Evolutionary conservation across 2,888 invertebrate species (phyloP).

Genomic region (Encarsia formosa): DNA sequence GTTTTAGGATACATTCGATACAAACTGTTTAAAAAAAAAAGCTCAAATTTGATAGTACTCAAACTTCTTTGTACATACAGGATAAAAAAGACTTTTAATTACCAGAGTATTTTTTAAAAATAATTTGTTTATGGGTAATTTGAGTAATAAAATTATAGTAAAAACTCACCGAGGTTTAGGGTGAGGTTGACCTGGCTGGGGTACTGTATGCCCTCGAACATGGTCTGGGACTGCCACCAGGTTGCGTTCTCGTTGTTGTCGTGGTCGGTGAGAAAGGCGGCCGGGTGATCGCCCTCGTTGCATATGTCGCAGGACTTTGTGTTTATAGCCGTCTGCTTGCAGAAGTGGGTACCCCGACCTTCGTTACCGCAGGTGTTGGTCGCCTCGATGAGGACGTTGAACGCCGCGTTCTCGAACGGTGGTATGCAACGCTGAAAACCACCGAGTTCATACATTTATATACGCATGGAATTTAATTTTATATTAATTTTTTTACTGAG

Average conservation of each 20-base stretch:
- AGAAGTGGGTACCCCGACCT: constrained; percentile 72
- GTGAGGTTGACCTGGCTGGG: constrained; percentile 92
- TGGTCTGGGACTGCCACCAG: constrained; percentile 98
- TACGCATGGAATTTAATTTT: too few relatives aligned
- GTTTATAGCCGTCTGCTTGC: constrained; percentile 83
- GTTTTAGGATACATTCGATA: too few relatives aligned
- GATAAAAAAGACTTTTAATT: too few relatives aligned
- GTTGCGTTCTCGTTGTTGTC: constrained; percentile 87
- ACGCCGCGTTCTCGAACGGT: constrained; percentile 95
- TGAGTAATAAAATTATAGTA: too few relatives aligned
- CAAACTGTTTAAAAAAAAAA: too few relatives aligned
- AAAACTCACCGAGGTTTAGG: constrained; percentile 71
- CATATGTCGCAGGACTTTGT: constrained; percentile 79
- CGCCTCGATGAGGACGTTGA: constrained; percentile 80
- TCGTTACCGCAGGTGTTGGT: constrained; percentile 94
- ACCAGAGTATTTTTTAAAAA: too few relatives aligned
- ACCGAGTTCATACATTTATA: too few relatives aligned
- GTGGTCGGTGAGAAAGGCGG: constrained; percentile 80
- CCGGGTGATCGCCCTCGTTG: constrained; percentile 63
- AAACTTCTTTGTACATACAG: too few relatives aligned
- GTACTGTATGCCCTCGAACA: constrained; percentile 88
- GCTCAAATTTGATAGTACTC: too few relatives aligned
- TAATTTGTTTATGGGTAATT: too few relatives aligned
- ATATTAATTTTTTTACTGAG: too few relatives aligned
- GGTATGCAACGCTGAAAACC: constrained; percentile 95